Percentiles rank a stretch among this genome's conserved stretches.
These are phyloP conservation scores for Barbus barbus DNA, from an alignment of 2,113 vertebrate species.

Conservation along the genomic window DNA sequence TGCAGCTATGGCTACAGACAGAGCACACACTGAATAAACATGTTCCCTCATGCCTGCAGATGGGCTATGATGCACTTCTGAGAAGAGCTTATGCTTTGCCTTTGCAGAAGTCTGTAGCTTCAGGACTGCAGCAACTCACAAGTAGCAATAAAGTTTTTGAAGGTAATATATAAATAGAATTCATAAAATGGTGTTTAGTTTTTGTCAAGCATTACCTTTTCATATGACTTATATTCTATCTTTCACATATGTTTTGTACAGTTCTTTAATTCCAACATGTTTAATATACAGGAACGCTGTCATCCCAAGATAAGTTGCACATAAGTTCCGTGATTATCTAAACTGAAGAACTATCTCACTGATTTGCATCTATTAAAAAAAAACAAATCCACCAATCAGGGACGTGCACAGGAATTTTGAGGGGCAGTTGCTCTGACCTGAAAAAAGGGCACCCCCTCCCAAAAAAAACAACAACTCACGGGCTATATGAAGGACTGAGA, in stretches of 20 bases:
- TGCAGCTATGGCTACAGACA: slow-evolving; percentile 29
- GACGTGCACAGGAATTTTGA: no score
- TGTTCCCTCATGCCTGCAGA: slow-evolving; percentile 28
- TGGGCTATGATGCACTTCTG: slow-evolving; percentile 28
- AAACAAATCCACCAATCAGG: not conserved
- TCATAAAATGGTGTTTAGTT: not conserved
- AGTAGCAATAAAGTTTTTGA: not conserved
- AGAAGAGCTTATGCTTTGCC: slow-evolving; percentile 41
- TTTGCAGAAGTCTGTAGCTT: slow-evolving; percentile 25
- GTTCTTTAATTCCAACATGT: not conserved
- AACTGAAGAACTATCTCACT: not conserved
- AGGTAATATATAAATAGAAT: not conserved
- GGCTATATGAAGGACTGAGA: no score
- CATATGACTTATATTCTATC: not conserved
- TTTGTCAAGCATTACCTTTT: no score
- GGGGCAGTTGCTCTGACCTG: no score
- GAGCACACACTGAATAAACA: slow-evolving; percentile 1
- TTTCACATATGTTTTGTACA: not conserved
- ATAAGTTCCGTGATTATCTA: not conserved
- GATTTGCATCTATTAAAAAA: not conserved
- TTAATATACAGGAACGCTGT: not conserved
- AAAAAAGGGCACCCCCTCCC: no score
- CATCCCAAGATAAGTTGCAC: not conserved
- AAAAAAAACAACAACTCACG: no score
- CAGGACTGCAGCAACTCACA: not conserved